Percentiles rank a stretch among this genome's conserved stretches.
Evolutionary conservation across 2,888 invertebrate genomes (phyloP).

Genomic region (Oegoconia quadripuncta): DNA sequence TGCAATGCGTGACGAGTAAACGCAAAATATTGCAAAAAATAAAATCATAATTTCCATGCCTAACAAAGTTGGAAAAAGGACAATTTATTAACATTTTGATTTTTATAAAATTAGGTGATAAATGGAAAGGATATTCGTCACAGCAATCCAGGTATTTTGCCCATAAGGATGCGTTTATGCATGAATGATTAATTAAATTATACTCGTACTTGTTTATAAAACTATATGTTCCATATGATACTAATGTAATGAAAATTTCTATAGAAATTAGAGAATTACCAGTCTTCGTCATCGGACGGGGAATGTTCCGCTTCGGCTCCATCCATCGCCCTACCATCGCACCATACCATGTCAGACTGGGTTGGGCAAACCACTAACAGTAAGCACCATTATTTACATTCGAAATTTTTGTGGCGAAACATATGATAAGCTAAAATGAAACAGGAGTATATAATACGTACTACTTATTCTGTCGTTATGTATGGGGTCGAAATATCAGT

Average conservation of each 20-base stretch:
- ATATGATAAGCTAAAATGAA: too few species aligned
- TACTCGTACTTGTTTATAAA: too few species aligned
- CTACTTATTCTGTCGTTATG: too few species aligned
- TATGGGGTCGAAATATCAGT: too few species aligned
- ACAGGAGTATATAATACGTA: too few species aligned
- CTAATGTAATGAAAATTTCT: conserved; percentile 30
- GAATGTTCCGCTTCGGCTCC: conserved; percentile 83
- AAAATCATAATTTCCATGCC: too few species aligned
- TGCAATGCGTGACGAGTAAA: too few species aligned
- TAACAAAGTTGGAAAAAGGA: too few species aligned
- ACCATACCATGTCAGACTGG: conserved; percentile 87
- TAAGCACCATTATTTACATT: conserved; percentile 48
- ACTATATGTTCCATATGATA: neutral
- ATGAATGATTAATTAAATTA: too few species aligned
- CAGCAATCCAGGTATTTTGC: conserved; percentile 45
- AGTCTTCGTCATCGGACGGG: conserved; percentile 80
- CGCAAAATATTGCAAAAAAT: too few species aligned
- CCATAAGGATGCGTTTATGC: conserved; percentile 6
- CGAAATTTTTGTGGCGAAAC: too few species aligned
- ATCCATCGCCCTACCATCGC: conserved; percentile 74
- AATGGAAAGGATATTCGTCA: conserved; percentile 45
- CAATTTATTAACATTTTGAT: too few species aligned
- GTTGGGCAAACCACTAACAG: conserved; percentile 94
- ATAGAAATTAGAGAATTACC: conserved; percentile 72
- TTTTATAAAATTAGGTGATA: conserved; percentile 56